Conservation (phyloP, 1,140 invertebrate genomes). For the Orchesella cincta region DNA sequence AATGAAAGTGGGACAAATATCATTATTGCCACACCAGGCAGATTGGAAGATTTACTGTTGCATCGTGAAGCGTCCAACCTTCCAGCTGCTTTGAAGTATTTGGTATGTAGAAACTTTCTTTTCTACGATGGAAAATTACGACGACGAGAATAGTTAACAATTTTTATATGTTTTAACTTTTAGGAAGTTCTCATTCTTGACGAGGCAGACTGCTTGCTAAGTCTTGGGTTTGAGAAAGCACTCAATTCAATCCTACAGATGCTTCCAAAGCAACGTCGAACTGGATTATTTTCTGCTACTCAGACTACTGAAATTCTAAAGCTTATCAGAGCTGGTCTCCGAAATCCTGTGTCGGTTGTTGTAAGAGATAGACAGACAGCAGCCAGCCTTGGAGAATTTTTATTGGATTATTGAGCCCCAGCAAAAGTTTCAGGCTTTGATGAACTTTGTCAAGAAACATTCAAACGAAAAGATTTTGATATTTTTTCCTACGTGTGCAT, state of each 20-base stretch:
- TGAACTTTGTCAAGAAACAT: slow-evolving; percentile 72
- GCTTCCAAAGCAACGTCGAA: slow-evolving; percentile 88
- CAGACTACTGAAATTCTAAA: slow-evolving; percentile 93
- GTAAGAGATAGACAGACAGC: slow-evolving; percentile 90
- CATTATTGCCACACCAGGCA: slow-evolving; percentile 86
- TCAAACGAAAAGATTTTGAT: slow-evolving; percentile 78
- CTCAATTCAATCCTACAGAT: slow-evolving; percentile 87
- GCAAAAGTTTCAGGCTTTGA: slow-evolving; percentile 72
- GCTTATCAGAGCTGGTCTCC: slow-evolving; percentile 85
- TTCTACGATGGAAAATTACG: neutral
- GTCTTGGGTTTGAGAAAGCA: slow-evolving; percentile 86
- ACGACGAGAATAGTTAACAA: neutral
- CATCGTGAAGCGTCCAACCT: slow-evolving; percentile 61
- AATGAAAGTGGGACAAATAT: slow-evolving; percentile 77
- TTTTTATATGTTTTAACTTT: slow-evolving; percentile 49
- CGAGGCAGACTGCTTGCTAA: slow-evolving; percentile 93
- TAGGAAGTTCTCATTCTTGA: slow-evolving; percentile 92
- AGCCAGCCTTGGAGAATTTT: slow-evolving; percentile 79
- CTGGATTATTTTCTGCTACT: slow-evolving; percentile 97
- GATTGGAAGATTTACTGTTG: slow-evolving; percentile 84
- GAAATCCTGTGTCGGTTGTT: slow-evolving; percentile 89
- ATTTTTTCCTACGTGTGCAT: slow-evolving; percentile 94
- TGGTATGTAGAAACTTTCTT: slow-evolving; percentile 61
- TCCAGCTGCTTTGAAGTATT: slow-evolving; percentile 67
- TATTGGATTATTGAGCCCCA: slow-evolving; percentile 77